These are phyloP conservation scores for Hycleus phaleratus DNA, from an alignment of 1,140 invertebrate genomes.

Conservation along the genomic window DNA sequence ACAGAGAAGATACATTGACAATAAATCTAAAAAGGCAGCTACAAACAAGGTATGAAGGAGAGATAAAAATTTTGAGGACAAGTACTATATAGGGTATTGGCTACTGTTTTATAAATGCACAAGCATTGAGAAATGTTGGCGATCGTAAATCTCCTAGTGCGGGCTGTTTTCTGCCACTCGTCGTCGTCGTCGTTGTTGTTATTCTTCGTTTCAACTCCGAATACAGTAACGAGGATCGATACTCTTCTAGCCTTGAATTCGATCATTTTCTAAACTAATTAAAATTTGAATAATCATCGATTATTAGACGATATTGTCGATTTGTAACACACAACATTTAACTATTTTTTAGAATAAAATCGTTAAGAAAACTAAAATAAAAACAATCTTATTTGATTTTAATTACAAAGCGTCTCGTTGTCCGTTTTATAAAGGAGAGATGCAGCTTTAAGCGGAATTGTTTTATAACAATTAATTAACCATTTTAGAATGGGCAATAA, in stretches of 20 bases:
- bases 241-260: no score
- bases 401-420: slow-evolving; percentile 1
- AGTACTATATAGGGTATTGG: slow-evolving; percentile 37
- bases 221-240: no score
- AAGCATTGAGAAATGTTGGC: slow-evolving; percentile 27
- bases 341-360: neutral
- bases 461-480: slow-evolving; percentile 9
- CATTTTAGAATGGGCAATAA: neutral
- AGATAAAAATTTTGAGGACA: slow-evolving; percentile 39
- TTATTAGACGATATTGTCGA: slow-evolving; percentile 3
- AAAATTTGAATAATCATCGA: no score
- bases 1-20: neutral
- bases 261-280: no score
- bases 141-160: slow-evolving; percentile 26
- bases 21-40: slow-evolving; percentile 34
- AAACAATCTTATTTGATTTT: neutral
- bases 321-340: slow-evolving; percentile 8
- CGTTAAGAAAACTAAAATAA: no score
- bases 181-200: no score
- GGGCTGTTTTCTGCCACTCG: neutral
- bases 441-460: slow-evolving; percentile 4
- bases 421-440: neutral
- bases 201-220: no score
- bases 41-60: slow-evolving; percentile 37
- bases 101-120: slow-evolving; percentile 25